Conservation (phyloP, 2,113 vertebrate genomes). For the Enhydra lutris region DNA sequence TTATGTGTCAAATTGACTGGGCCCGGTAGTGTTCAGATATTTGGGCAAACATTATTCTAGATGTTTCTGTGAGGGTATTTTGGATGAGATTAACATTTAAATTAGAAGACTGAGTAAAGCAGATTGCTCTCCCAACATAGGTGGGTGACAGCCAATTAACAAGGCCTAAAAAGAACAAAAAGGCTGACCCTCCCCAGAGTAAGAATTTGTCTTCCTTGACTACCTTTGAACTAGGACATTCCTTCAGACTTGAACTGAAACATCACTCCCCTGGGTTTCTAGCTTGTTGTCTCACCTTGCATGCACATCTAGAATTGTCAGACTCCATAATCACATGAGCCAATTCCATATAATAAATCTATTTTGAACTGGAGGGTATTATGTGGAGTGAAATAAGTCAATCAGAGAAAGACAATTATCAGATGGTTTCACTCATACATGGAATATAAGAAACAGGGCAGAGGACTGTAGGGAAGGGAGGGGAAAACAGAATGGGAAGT, state of each 20-base stretch:
- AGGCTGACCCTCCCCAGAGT: background rate
- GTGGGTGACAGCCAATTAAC: background rate
- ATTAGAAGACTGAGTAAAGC: background rate
- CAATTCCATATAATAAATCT: background rate
- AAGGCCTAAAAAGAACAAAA: background rate
- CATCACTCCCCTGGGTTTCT: background rate
- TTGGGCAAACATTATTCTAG: background rate
- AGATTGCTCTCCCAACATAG: background rate
- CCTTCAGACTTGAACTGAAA: background rate
- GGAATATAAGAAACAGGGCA: no score
- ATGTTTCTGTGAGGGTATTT: background rate
- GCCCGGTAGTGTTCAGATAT: background rate
- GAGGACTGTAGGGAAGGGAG: no score
- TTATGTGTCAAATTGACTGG: background rate
- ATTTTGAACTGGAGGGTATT: background rate
- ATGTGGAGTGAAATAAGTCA: no score
- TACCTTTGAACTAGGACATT: background rate
- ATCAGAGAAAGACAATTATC: no score
- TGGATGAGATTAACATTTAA: conserved; percentile 15
- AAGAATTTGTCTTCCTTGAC: background rate
- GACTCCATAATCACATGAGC: background rate
- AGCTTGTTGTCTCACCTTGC: background rate
- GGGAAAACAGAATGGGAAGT: no score
- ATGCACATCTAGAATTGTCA: background rate
- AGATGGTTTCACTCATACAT: no score